Percentiles rank a stretch among this genome's conserved stretches.
Conservation (phyloP, 2,797 vertebrate genomes). For the Anguilla marmorata region DNA sequence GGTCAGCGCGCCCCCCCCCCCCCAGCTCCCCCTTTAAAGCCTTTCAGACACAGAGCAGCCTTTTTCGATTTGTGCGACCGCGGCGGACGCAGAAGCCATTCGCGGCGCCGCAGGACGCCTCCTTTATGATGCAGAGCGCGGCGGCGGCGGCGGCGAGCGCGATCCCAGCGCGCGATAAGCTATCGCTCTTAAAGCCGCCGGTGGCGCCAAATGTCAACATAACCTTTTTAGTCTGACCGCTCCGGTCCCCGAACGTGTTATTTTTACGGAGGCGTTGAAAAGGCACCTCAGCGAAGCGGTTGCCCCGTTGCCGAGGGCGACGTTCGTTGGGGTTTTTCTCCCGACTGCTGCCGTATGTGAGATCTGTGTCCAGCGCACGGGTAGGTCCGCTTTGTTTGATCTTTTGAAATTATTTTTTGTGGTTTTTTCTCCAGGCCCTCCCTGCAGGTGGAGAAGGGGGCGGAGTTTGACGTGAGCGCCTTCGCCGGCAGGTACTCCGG, state of each 20-base stretch:
- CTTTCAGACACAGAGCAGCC: neutral
- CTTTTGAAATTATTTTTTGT: neutral
- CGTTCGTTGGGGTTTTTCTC: neutral
- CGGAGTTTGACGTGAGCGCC: slow-evolving; percentile 60
- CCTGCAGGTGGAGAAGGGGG: slow-evolving; percentile 49
- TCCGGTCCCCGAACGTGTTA: neutral
- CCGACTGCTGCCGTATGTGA: neutral
- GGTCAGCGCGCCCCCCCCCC: neutral
- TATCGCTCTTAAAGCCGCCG: neutral
- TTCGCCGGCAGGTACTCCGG: slow-evolving; percentile 70
- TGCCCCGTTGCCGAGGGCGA: neutral
- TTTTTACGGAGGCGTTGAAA: neutral
- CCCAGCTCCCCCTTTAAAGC: too few species aligned
- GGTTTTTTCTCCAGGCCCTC: slow-evolving; percentile 40
- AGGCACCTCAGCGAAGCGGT: neutral
- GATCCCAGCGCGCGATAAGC: neutral
- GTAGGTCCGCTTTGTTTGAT: neutral
- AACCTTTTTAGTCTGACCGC: slow-evolving; percentile 40
- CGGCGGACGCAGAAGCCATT: neutral
- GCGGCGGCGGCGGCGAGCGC: too few species aligned
- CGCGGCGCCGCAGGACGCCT: neutral
- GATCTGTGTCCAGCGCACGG: neutral
- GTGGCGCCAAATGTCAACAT: slow-evolving; percentile 15
- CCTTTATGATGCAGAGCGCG: neutral
- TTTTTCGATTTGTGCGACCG: neutral